Conservation (phyloP, 2,113 vertebrate species). For the Saccopteryx bilineata region DNA sequence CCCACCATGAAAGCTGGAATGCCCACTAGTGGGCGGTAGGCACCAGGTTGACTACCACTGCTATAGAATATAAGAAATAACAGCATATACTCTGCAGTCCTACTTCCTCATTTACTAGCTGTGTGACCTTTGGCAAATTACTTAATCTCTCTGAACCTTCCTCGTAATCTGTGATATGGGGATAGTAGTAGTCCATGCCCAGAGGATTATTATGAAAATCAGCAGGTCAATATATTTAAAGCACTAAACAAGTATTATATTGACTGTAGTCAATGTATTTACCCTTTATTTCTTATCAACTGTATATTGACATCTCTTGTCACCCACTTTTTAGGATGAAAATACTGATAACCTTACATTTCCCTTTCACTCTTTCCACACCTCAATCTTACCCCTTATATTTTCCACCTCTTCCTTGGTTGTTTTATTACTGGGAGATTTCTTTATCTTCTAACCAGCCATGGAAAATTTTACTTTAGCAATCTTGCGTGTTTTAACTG, state of each 20-base stretch:
- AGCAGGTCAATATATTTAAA: not conserved
- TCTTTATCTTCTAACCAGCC: constrained; percentile 39
- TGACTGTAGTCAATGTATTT: not conserved
- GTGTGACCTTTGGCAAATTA: not conserved
- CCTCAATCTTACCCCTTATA: not conserved
- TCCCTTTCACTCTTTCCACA: not conserved
- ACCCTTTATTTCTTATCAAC: not conserved
- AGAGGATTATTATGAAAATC: not conserved
- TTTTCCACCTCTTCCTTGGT: not conserved
- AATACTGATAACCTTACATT: not conserved
- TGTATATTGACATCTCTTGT: not conserved
- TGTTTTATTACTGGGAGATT: constrained; percentile 8
- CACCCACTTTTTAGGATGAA: not conserved
- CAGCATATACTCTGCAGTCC: not conserved
- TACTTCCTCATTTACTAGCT: not conserved
- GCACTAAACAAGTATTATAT: not conserved
- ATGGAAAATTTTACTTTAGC: constrained; percentile 22
- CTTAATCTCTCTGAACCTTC: not conserved
- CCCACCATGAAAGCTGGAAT: no score
- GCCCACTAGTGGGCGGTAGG: no score
- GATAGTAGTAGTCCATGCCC: not conserved
- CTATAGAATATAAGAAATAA: not conserved
- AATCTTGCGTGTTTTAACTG: constrained; percentile 22
- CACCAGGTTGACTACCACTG: no score
- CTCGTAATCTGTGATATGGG: not conserved